Evolutionary conservation across 2,888 invertebrate species (phyloP).

Genomic region (Pyrgus malvae): DNA sequence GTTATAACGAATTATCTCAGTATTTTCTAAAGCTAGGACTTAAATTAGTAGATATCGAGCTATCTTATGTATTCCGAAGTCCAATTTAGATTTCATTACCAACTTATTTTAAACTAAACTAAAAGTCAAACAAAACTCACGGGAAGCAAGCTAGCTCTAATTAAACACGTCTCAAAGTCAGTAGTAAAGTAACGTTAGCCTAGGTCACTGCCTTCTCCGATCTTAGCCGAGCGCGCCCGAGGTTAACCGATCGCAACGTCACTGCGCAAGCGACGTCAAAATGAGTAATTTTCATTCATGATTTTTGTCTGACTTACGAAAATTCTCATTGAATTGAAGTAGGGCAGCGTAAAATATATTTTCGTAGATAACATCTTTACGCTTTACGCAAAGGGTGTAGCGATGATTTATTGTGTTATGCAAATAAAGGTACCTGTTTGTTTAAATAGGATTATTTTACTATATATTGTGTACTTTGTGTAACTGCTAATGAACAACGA

Average conservation of each 20-base stretch:
- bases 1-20: too few relatives aligned
- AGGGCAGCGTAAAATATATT: conserved; percentile 7
- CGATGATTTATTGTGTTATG: too few relatives aligned
- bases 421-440: too few relatives aligned
- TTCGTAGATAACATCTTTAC: conserved; percentile 2
- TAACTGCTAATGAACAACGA: too few relatives aligned
- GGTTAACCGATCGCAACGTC: conserved; percentile 52
- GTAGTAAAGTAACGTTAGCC: conserved; percentile 27
- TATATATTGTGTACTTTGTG: too few relatives aligned
- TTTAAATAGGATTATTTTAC: too few relatives aligned
- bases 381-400: not conserved
- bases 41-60: too few relatives aligned
- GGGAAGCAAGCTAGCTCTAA: conserved; percentile 22
- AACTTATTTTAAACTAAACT: conserved; percentile 11
- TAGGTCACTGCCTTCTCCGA: conserved; percentile 29
- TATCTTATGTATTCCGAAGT: not conserved
- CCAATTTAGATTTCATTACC: not conserved
- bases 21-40: too few relatives aligned
- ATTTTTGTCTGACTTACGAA: conserved; percentile 20
- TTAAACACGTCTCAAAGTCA: conserved; percentile 24
- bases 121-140: conserved; percentile 19
- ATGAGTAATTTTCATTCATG: conserved; percentile 31
- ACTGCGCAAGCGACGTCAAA: conserved; percentile 53
- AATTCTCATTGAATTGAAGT: conserved; percentile 8
- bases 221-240: conserved; percentile 20